A percentile compares a stretch with the other conserved stretches of the same genome.
phyloP scores from a whole-genome alignment of 2,797 vertebrate genomes.

The Kryptolebias ocellatus region DNA sequence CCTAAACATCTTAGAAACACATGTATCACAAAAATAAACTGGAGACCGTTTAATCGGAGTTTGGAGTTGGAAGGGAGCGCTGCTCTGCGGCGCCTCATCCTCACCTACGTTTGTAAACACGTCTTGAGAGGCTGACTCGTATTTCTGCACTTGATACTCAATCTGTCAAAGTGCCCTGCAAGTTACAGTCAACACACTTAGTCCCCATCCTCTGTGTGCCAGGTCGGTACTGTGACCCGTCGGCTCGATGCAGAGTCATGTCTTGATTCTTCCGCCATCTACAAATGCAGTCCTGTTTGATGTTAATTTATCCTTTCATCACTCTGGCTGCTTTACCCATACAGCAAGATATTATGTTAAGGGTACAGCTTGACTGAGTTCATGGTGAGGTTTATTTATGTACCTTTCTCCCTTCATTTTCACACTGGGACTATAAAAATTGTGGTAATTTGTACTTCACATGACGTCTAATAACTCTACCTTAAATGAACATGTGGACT shows the following conservation, averaged over 20 bases:
- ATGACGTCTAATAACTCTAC: too few relatives aligned
- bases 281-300: not conserved
- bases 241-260: not conserved
- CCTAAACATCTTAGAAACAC: conserved; percentile 27
- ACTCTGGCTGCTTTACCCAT: too few relatives aligned
- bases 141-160: conserved; percentile 31
- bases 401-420: too few relatives aligned
- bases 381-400: too few relatives aligned
- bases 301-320: too few relatives aligned
- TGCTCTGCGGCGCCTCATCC: conserved; percentile 24
- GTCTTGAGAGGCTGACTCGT: conserved; percentile 44
- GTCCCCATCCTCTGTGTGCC: not conserved
- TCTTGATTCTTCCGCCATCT: not conserved
- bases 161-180: conserved; percentile 22
- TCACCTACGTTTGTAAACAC: conserved; percentile 60
- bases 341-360: too few relatives aligned
- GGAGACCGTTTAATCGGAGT: conserved; percentile 4
- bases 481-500: too few relatives aligned
- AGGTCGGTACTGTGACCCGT: conserved; percentile 9
- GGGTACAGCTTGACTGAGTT: too few relatives aligned
- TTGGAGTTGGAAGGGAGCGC: fast-evolving
- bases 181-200: conserved; percentile 61
- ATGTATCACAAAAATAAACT: conserved; percentile 19
- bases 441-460: too few relatives aligned
- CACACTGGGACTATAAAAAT: too few relatives aligned